Conservation (phyloP, 2,113 vertebrate genomes). For the Nothocercus julius region DNA sequence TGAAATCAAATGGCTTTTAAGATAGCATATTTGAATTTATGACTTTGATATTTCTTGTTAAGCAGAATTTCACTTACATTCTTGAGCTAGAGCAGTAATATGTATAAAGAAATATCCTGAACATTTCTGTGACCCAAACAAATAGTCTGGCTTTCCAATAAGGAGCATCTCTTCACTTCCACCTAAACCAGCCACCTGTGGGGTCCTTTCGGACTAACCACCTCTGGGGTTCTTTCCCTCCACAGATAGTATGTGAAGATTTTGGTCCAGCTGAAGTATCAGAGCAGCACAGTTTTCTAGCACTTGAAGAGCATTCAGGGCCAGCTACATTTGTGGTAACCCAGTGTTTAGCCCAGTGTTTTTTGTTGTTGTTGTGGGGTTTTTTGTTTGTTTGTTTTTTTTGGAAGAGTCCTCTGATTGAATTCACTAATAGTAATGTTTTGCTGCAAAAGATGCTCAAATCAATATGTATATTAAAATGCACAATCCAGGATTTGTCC, state of each 20-base stretch:
- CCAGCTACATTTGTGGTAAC: not conserved
- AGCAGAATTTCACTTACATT: not conserved
- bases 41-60: not conserved
- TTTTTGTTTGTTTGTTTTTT: not conserved
- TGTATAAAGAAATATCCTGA: not conserved
- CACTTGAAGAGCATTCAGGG: not conserved
- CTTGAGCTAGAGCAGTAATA: not conserved
- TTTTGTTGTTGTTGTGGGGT: no score
- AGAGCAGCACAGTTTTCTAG: not conserved
- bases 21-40: not conserved
- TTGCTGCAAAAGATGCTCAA: not conserved
- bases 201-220: not conserved
- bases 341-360: not conserved
- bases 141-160: not conserved
- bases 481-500: not conserved
- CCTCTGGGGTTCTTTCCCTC: not conserved
- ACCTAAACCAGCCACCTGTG: not conserved
- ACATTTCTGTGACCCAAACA: not conserved
- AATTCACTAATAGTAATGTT: not conserved
- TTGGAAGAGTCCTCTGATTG: not conserved
- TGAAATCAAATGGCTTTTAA: not conserved
- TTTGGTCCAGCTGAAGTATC: not conserved
- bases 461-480: not conserved
- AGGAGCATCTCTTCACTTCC: not conserved
- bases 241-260: not conserved